phyloP scores from a whole-genome alignment of 2,888 invertebrate species.

The Euzophera pinguis region DNA sequence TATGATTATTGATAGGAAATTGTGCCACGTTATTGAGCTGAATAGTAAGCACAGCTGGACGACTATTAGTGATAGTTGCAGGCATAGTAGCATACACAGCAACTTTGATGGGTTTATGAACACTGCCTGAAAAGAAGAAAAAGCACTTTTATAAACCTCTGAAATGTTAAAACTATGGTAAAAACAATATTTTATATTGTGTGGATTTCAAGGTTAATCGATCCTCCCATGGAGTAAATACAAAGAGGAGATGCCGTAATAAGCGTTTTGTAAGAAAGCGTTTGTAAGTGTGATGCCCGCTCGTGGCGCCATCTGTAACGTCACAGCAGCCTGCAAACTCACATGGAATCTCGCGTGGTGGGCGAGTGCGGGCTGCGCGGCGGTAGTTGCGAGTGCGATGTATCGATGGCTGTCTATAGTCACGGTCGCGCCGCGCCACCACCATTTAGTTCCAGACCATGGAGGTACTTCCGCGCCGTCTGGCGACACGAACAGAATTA shows the following conservation, averaged over 20 bases:
- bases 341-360: constrained; percentile 93
- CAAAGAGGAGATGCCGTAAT: too few species aligned
- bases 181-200: too few species aligned
- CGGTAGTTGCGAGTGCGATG: constrained; percentile 87
- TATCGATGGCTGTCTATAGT: constrained; percentile 87
- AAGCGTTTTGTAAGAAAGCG: too few species aligned
- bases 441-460: constrained; percentile 82
- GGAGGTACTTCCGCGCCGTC: constrained; percentile 12
- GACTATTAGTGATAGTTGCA: constrained; percentile 85
- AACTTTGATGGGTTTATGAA: constrained; percentile 92
- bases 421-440: constrained; percentile 85
- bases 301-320: too few species aligned
- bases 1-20: constrained; percentile 90
- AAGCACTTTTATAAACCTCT: neutral
- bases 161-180: neutral
- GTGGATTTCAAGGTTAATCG: too few species aligned
- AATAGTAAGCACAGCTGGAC: constrained; percentile 89
- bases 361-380: constrained; percentile 90
- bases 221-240: too few species aligned
- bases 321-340: constrained; percentile 76
- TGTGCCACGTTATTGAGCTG: constrained; percentile 93
- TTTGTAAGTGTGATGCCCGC: too few species aligned
- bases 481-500: too few species aligned
- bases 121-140: constrained; percentile 82
- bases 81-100: constrained; percentile 84